phyloP scores from a whole-genome alignment of 2,888 invertebrate species.

The Ennomos erosarius region DNA sequence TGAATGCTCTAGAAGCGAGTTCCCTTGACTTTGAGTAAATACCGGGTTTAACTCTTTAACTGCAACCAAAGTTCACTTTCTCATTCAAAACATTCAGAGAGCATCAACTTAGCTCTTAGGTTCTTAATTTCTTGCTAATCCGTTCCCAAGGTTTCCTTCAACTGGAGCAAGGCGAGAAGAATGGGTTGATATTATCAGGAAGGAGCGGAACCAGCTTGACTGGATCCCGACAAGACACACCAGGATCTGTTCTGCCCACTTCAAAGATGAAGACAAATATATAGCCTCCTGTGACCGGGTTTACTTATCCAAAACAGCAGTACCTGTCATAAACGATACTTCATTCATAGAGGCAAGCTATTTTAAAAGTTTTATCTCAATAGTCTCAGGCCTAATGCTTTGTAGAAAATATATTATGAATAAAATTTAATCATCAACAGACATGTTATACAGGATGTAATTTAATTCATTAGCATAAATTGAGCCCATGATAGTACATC shows the following conservation, averaged over 20 bases:
- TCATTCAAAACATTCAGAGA: too few species aligned
- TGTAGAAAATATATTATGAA: too few species aligned
- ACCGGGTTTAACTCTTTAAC: too few species aligned
- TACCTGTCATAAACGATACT: conserved; percentile 28
- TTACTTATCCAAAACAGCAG: conserved; percentile 30
- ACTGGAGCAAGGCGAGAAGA: conserved; percentile 19
- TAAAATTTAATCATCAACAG: too few species aligned
- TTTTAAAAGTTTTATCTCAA: too few species aligned
- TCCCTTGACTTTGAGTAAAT: too few species aligned
- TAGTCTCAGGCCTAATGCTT: too few species aligned
- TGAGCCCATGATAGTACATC: too few species aligned
- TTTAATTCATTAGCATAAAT: neutral
- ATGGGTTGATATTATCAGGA: conserved; percentile 35
- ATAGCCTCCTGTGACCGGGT: conserved; percentile 26
- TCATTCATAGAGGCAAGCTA: conserved; percentile 22
- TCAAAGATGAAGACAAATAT: conserved; percentile 37
- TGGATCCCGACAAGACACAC: conserved; percentile 37
- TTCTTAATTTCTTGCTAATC: too few species aligned
- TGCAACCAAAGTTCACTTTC: too few species aligned
- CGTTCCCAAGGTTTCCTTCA: conserved; percentile 30
- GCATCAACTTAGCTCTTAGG: too few species aligned
- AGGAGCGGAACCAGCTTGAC: conserved; percentile 29
- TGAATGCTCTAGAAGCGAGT: too few species aligned
- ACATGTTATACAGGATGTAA: neutral
- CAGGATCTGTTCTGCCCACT: conserved; percentile 40